Percentiles rank a stretch among this genome's conserved stretches.
Evolutionary conservation across 2,888 invertebrate genomes (phyloP).

Genomic region (Philonicus albiceps): DNA sequence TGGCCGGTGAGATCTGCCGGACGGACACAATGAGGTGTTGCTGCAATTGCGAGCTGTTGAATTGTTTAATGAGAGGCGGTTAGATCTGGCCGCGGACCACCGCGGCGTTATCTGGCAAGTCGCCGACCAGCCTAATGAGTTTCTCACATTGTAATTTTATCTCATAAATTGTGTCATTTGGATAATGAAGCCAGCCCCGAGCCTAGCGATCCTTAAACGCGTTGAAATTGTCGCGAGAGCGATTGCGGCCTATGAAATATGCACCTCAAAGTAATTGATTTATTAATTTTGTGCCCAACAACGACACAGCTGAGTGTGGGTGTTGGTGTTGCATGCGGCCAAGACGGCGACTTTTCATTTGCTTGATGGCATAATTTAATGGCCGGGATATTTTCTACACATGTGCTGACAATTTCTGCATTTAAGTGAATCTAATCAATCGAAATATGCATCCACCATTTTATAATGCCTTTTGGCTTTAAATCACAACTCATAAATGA

Average conservation of each 20-base stretch:
- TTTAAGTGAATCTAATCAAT: not conserved
- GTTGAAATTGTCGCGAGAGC: not conserved
- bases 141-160: constrained; percentile 31
- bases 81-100: constrained; percentile 3
- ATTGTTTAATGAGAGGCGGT: constrained; percentile 32
- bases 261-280: not conserved
- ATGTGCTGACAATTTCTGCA: not conserved
- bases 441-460: not conserved
- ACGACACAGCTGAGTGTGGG: not conserved
- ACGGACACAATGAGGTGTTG: constrained; percentile 38
- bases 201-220: not conserved
- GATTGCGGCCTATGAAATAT: not conserved
- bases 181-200: not conserved
- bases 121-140: constrained; percentile 20
- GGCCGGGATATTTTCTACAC: not conserved
- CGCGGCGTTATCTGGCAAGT: not conserved
- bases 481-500: not conserved
- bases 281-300: not conserved
- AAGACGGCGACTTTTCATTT: not conserved
- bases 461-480: not conserved
- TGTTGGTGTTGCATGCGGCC: not conserved
- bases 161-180: constrained; percentile 14
- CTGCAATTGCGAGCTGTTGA: constrained; percentile 36
- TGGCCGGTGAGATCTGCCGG: constrained; percentile 8
- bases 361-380: not conserved